Evolutionary conservation across 2,888 invertebrate genomes (phyloP), one percentile per base, ranked within the genome.

Genomic region (Harmothoe impar): DNA sequence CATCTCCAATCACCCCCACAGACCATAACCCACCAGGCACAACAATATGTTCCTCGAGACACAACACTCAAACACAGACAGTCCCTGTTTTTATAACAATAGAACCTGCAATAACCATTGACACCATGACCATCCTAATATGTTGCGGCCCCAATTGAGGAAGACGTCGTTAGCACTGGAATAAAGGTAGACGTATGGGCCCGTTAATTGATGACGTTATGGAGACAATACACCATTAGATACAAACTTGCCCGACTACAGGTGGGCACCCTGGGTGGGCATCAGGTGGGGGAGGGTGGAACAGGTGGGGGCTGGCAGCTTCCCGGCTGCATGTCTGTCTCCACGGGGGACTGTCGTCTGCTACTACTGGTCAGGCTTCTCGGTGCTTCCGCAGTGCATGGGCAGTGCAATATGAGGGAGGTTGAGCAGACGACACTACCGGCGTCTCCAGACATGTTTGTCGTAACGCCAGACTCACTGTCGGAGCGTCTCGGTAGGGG

Each of bases 271-370:
- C 43, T 12, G 62, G 1, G 62, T n/a, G 62, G 62, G 62, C n/a
- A n/a, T 20, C n/a, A n/a, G 62, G 62, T 62, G 7, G n/a, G 62
- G 62, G 62, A n/a, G 62, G 20, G 23, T 12, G 62, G 62, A 5
- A 20, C 62, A 33, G 78, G 31, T 29, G 84, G 43, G 43, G 43
- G 5, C 51, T 43, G 1, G 17, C 84, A 43, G 81, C 43, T 31
- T 81, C 33, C 20, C 81, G 5, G 81, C 25, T 33, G 81, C 81
- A 33, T 81, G 81, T 81, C 81, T 81, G 33, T 35, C 33, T 29
- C 43, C 15, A 33, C 81, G n/a, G 43, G 84, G 20, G 43, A 7
- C 31, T 7, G 77, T 31, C 31, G 77, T 25, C 29, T 15, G 29
- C 77, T 20, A 12, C 31, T 17, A 68, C 68, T n/a, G n/a, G n/a